Evolutionary conservation across 2,888 invertebrate genomes (phyloP), one percentile per base, ranked within the genome.

Genomic region (Dioctria linearis): DNA sequence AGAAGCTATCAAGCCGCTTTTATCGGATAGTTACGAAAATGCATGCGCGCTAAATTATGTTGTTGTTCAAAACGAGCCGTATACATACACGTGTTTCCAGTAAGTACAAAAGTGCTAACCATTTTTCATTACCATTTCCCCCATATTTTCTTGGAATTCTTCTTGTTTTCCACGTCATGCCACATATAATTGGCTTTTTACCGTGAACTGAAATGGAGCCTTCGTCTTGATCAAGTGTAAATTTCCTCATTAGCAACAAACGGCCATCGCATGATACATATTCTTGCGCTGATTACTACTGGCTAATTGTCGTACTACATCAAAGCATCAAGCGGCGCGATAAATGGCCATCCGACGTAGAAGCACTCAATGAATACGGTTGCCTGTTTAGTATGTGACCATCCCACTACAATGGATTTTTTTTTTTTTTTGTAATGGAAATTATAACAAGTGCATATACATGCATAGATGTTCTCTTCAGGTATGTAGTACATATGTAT

Each of bases 181-280:
- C 42, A 39, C 37, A 63, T 37, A 63, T 76, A 76, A 76, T 76
- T 76, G 73, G 63, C n/a, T 11, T 9, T 37, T 11, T 9, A 6
- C 66, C 8, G 13, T 13, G 46, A 3, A 57, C 49, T 63, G 61
- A 25, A 13, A 63, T 63, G 42, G 13, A 63, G 63, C 63, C 46
- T 25, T 40, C 46, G 42, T 11, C 43, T 63, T 25, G 57, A 37
- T 73, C 42, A 11, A 76, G 76, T 76, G 63, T 63, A 63, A 76
- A 76, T 63, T 76, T 76, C 76, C 76, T 76, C 76, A 76, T 76
- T 76, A 76, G 76, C 39, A 46, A 9, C 46, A 42, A 42, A 76
- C 42, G 63, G 49, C 63, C 49, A 46, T 6, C 25, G n/a, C 46
- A 46, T 63, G 61, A 63, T 46, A 46, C 76, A 63, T 25, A 25